A percentile compares a stretch with the other conserved stretches of the same genome.
Evolutionary conservation across 2,797 vertebrate genomes (phyloP).

Genomic region (Schizothorax lantsangensis): DNA sequence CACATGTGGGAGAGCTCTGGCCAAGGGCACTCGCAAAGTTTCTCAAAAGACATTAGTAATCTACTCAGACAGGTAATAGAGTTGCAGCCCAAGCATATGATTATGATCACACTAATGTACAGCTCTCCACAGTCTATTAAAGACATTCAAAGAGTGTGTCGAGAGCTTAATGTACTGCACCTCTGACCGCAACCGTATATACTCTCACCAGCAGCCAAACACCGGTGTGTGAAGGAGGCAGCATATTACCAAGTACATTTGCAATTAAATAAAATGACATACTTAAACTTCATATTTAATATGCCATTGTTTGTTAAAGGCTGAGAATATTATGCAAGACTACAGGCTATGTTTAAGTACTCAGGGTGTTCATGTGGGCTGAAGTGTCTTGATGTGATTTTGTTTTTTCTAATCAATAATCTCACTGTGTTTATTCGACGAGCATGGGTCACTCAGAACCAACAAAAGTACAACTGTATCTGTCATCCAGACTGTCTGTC

Average conservation of each 20-base stretch:
- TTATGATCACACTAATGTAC: constrained; percentile 47
- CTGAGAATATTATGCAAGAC: neutral
- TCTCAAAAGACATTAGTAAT: constrained; percentile 40
- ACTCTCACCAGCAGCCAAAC: constrained; percentile 7
- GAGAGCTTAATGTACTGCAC: constrained; percentile 26
- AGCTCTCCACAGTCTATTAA: constrained; percentile 32
- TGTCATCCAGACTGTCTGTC: neutral
- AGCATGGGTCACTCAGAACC: neutral
- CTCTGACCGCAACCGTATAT: constrained; percentile 7
- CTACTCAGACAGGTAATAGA: constrained; percentile 42
- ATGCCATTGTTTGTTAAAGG: constrained; percentile 9
- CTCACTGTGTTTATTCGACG: neutral
- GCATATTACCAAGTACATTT: neutral
- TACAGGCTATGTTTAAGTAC: neutral
- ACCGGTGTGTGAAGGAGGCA: neutral
- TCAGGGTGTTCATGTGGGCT: neutral
- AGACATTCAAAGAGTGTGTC: constrained; percentile 22
- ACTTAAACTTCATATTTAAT: neutral
- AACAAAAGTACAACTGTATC: neutral
- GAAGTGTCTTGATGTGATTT: neutral
- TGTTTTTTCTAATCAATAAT: neutral
- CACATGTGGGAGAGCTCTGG: neutral
- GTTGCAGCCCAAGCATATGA: constrained; percentile 45
- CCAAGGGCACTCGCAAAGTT: neutral
- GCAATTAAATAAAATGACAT: neutral